Base-by-base conservation (phyloP, 37 sponge, comb jelly and placozoan species). In the Beroe ovata region DNA sequence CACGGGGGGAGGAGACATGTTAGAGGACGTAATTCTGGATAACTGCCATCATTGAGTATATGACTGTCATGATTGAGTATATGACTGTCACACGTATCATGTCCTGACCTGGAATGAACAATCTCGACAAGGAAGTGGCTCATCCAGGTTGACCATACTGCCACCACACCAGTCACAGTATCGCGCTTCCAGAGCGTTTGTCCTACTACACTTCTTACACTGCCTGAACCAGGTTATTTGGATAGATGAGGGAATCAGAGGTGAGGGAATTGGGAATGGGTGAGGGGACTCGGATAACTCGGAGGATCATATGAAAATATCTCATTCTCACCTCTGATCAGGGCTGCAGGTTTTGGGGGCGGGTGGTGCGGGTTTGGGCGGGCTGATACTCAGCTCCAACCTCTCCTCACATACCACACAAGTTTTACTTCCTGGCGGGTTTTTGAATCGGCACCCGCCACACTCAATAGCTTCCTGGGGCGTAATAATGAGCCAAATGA, bases 401-500 rank as follows among this genome's bases (percentile, higher is more conserved):
- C 69, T 25, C 30, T 66, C 69, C 69, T 66, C 69, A 66, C 69
- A 66, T 30, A 66, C 69, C 69, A 66, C 69, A 66, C 69, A 66
- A 29, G 69, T 66, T 30, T 66, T 66, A 66, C 69, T 66, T 4
- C 69, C 69, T 8, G 69, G 69, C 14, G 69, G 69, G 69, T 66
- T 66, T 37, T 66, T 66, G 69, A 66, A 66, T 37, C 34, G 29
- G 36, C 69, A 66, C 35, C 69, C 69, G 30, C 36, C 34, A 30
- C 69, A 66, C 69, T 29, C 69, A 3, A 66, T 66, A 2, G 69
- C 69, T 29, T 66, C 69, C 35, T 66, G 2, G 33, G 18, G n/a
- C n/a, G n/a, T n/a, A n/a, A n/a, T n/a, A n/a, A n/a, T n/a, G n/a
- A n/a, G n/a, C n/a, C n/a, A n/a, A n/a, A n/a, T n/a, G n/a, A n/a